Evolutionary conservation across 37 sponge, comb jelly and placozoan genomes (phyloP).

Genomic region (Corticium candelabrum): DNA sequence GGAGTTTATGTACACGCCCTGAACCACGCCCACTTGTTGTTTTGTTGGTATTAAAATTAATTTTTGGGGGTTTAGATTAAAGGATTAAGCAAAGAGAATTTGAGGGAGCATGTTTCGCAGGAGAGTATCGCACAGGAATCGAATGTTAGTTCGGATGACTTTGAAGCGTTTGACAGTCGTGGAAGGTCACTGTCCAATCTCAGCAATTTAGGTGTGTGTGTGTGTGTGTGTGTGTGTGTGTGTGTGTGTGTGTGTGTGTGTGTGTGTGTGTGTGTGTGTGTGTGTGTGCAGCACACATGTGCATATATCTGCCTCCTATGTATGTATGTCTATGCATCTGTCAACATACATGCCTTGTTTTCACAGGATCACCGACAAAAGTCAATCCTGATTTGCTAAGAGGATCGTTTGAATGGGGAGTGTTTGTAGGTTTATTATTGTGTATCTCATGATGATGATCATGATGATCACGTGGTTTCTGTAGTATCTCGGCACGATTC

Average conservation of each 20-base stretch:
- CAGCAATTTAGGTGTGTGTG: too few relatives aligned
- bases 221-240: too few relatives aligned
- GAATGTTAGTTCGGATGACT: not conserved
- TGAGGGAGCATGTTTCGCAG: not conserved
- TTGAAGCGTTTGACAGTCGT: not conserved
- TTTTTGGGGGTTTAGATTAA: too few relatives aligned
- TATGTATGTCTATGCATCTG: not conserved
- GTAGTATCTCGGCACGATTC: slow-evolving; percentile 65
- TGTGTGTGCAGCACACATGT: too few relatives aligned
- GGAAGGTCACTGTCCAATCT: not conserved
- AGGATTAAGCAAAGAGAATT: not conserved
- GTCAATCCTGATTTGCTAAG: not conserved
- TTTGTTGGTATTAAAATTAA: too few relatives aligned
- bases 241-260: too few relatives aligned
- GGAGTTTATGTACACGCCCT: too few relatives aligned
- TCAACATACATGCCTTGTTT: not conserved
- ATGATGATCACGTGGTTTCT: too few relatives aligned
- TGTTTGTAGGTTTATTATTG: not conserved
- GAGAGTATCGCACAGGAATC: not conserved
- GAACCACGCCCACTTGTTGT: too few relatives aligned
- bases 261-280: too few relatives aligned
- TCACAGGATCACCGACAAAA: not conserved
- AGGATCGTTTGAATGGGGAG: not conserved
- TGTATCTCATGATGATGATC: too few relatives aligned
- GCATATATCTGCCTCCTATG: too few relatives aligned